Percentiles rank a stretch among this genome's conserved stretches.
Evolutionary conservation across 2,113 vertebrate genomes (phyloP).

Genomic region (Butorides virescens): DNA sequence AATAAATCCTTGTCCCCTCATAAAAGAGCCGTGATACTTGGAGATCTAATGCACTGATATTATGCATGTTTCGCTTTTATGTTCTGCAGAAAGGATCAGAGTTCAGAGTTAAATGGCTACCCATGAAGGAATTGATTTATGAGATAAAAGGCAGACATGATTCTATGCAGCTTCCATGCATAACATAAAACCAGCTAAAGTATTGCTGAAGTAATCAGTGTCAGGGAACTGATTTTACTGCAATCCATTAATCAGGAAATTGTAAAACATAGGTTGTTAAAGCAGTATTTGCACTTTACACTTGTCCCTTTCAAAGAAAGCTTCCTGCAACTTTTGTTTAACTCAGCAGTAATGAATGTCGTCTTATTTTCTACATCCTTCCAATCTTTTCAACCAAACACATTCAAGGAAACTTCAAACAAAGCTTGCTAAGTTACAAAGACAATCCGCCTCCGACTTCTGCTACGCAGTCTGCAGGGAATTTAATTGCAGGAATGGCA

Average conservation of each 20-base stretch:
- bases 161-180: background rate
- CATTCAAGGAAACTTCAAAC: background rate
- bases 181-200: background rate
- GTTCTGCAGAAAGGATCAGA: background rate
- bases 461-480: background rate
- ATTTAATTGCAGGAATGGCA: background rate
- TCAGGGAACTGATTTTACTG: background rate
- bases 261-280: background rate
- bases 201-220: background rate
- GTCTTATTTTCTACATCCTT: background rate
- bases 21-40: background rate
- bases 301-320: background rate
- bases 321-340: background rate
- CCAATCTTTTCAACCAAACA: background rate
- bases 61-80: background rate
- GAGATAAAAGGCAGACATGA: background rate
- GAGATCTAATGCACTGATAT: background rate
- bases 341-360: background rate
- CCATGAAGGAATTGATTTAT: background rate
- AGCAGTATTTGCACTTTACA: background rate
- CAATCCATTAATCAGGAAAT: background rate
- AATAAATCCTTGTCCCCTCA: background rate
- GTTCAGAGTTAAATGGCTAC: background rate
- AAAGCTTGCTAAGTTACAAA: background rate
- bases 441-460: background rate